Base-by-base conservation (phyloP, 2,113 vertebrate genomes). In the Rhinoderma darwinii region DNA sequence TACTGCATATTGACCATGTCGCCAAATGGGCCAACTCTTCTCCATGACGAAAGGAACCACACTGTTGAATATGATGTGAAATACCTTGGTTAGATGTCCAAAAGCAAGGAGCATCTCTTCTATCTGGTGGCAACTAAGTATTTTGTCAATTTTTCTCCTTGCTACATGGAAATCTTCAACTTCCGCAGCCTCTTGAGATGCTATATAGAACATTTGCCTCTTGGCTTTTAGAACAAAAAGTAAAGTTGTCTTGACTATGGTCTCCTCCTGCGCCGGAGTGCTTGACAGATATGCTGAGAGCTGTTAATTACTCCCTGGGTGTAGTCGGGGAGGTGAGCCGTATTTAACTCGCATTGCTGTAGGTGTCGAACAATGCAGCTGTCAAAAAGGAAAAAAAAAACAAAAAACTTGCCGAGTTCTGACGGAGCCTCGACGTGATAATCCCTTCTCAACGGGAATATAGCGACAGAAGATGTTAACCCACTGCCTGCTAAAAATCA, bases 251-350 rank as follows among this genome's bases (percentile, higher is more conserved):
- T 43, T n/a, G 30, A 32, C 39, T 84, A n/a, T 74, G 30, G 54
- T 81, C 44, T 86, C 66, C 37, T 68, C 43, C 61, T 43, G 47
- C 25, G 66, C 22, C 5, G 50, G 30, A 75, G 68, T 35, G 27
- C 81, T 82, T 87, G 85, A 74, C 78, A 87, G 84, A 72, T 68
- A 47, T 74, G 66, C 50, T 61, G 85, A 59, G 77, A 86, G 78
- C 68, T 82, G 77, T 27, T 82, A 87, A 87, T 87, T 82, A 87
- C 78, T 87, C 85, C 77, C 78, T 22, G 77, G 68, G 78, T 82
- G 80, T 27, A 61, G 66, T 15, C 68, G n/a, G 15, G 66, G 66
- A 80, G 85, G 85, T 47, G 77, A 82, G 63, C 51, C 37, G 37
- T 35, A 74, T 74, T 87, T 74, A 87, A 44, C 44, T 35, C 4